These are phyloP conservation scores for Catagonus wagneri DNA, from an alignment of 2,113 vertebrate species.

Conservation along the genomic window DNA sequence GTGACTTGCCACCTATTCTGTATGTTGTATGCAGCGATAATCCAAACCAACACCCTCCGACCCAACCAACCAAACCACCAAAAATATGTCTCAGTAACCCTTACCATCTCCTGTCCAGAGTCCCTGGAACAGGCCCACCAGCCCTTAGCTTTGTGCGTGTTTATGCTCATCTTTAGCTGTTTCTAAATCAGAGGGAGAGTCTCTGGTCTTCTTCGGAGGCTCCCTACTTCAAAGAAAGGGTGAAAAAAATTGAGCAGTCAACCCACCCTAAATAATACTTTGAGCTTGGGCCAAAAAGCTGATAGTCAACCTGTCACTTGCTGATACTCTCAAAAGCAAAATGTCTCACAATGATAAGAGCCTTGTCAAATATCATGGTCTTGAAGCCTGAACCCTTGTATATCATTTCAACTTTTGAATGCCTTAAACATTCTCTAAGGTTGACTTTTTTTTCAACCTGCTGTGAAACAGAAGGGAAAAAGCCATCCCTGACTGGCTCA, in stretches of 20 bases:
- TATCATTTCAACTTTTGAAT: not conserved
- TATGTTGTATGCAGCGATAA: not conserved
- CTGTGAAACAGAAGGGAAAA: not conserved
- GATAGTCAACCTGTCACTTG: not conserved
- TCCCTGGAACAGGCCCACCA: not conserved
- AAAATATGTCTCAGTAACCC: not conserved
- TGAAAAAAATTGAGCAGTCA: not conserved
- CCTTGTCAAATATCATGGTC: not conserved
- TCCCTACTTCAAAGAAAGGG: not conserved
- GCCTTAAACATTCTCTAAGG: not conserved
- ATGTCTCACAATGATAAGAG: not conserved
- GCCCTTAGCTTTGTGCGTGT: too few relatives aligned
- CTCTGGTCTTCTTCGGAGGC: not conserved
- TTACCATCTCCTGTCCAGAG: not conserved
- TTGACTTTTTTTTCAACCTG: conserved; percentile 14
- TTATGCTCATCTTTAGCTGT: not conserved
- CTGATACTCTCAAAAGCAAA: not conserved
- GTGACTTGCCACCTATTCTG: not conserved
- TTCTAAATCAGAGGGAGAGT: not conserved
- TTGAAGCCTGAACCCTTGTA: not conserved
- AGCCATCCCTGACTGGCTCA: not conserved
- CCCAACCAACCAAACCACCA: not conserved
- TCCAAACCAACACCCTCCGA: not conserved
- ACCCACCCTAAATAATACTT: not conserved
- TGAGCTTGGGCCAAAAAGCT: not conserved